Conservation (phyloP, 2,113 vertebrate genomes). For the Grammomys surdaster region DNA sequence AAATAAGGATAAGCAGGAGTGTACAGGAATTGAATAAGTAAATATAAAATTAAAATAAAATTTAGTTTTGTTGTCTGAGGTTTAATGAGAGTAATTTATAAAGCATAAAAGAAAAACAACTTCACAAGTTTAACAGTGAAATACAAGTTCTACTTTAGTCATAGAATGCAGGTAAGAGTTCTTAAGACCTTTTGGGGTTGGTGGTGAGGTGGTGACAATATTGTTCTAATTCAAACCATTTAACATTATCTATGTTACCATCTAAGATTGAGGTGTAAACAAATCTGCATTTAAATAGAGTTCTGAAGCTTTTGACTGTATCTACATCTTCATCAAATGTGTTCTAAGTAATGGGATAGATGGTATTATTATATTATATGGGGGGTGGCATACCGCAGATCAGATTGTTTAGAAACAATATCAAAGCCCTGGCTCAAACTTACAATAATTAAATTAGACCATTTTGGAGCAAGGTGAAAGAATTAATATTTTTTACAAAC, state of each 20-base stretch:
- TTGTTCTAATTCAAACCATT: constrained; percentile 24
- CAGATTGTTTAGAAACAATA: not conserved
- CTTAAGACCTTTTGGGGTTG: not conserved
- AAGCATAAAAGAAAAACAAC: constrained; percentile 15
- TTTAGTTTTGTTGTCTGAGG: constrained; percentile 31
- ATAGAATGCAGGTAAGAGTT: not conserved
- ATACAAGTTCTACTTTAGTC: not conserved
- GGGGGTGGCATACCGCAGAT: not conserved
- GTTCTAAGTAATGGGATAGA: not conserved
- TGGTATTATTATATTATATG: not conserved
- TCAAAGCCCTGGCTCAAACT: not conserved
- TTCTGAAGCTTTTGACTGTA: not conserved
- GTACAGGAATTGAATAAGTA: not conserved
- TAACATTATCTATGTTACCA: not conserved
- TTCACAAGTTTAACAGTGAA: not conserved
- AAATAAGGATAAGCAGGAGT: not conserved
- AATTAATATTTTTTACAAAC: constrained; percentile 20
- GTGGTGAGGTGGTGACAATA: not conserved
- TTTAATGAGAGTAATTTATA: not conserved
- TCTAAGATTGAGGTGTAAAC: not conserved
- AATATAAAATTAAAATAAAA: constrained; percentile 61
- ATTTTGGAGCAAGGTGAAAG: not conserved
- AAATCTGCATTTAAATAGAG: not conserved
- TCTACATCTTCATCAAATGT: not conserved
- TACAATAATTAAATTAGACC: constrained; percentile 9